Conservation (phyloP, 2,797 vertebrate species). For the Onychomys torridus region DNA sequence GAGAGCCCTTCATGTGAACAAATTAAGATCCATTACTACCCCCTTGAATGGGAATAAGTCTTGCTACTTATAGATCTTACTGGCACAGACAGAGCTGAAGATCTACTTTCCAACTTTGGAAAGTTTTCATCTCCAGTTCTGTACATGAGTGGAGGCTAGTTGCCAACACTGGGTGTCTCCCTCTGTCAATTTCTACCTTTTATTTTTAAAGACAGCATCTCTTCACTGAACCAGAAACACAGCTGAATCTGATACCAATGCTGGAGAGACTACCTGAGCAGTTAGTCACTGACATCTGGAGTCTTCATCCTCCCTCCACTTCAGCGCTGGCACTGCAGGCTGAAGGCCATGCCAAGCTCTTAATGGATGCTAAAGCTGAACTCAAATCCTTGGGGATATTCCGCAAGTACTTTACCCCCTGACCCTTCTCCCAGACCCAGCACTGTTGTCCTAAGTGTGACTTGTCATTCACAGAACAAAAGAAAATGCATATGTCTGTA, state of each 20-base stretch:
- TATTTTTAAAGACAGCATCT: neutral
- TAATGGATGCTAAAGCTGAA: neutral
- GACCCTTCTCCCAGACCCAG: neutral
- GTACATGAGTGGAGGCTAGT: neutral
- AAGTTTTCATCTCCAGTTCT: neutral
- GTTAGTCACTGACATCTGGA: too few relatives aligned
- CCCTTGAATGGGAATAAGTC: neutral
- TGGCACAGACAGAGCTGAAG: neutral
- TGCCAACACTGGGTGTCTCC: too few relatives aligned
- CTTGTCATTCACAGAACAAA: neutral
- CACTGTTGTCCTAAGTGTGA: too few relatives aligned
- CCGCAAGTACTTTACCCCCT: neutral
- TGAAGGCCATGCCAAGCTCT: neutral
- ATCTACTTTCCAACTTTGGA: neutral
- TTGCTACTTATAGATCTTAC: neutral
- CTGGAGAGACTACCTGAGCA: neutral
- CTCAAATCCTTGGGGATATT: neutral
- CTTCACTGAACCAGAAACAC: neutral
- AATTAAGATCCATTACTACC: neutral
- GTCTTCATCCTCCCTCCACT: too few relatives aligned
- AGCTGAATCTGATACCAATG: neutral
- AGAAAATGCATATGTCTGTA: neutral
- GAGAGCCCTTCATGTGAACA: neutral
- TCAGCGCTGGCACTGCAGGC: neutral
- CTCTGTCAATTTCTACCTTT: neutral